These are phyloP conservation scores for Orthonevra nobilis DNA, from an alignment of 2,888 invertebrate genomes.

Conservation along the genomic window DNA sequence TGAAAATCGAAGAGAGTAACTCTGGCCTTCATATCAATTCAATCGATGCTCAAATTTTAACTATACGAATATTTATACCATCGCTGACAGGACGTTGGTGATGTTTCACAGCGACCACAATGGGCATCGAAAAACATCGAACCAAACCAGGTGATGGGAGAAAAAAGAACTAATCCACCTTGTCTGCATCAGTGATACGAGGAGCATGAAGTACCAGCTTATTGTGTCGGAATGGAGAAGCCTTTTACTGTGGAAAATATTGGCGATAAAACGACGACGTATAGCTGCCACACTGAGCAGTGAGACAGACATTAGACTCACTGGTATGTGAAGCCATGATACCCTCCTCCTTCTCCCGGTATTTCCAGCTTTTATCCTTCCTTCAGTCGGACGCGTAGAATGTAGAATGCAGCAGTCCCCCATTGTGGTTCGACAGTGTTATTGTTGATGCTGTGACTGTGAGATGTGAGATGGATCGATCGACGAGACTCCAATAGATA, in stretches of 20 bases:
- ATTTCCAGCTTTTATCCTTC: slow-evolving; percentile 8
- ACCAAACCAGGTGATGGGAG: neutral
- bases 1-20: too few species aligned
- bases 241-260: slow-evolving; percentile 35
- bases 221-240: neutral
- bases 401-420: slow-evolving; percentile 24
- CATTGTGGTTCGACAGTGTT: slow-evolving; percentile 51
- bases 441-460: slow-evolving; percentile 56
- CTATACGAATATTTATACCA: neutral
- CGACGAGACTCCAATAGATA: slow-evolving; percentile 61
- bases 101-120: neutral
- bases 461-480: slow-evolving; percentile 58
- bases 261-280: slow-evolving; percentile 45
- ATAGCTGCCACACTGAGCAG: slow-evolving; percentile 27
- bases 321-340: neutral
- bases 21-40: too few species aligned
- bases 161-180: slow-evolving; percentile 5
- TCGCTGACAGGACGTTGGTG: neutral
- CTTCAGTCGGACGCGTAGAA: slow-evolving; percentile 9
- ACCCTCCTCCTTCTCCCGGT: neutral
- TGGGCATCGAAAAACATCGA: neutral
- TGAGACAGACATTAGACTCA: slow-evolving; percentile 40
- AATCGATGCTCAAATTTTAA: too few species aligned
- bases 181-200: neutral
- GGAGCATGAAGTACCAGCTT: neutral